A percentile compares a stretch with the other conserved stretches of the same genome.
Conservation (phyloP, 2,888 invertebrate genomes). For the Scelioninae gen. 2 region DNA sequence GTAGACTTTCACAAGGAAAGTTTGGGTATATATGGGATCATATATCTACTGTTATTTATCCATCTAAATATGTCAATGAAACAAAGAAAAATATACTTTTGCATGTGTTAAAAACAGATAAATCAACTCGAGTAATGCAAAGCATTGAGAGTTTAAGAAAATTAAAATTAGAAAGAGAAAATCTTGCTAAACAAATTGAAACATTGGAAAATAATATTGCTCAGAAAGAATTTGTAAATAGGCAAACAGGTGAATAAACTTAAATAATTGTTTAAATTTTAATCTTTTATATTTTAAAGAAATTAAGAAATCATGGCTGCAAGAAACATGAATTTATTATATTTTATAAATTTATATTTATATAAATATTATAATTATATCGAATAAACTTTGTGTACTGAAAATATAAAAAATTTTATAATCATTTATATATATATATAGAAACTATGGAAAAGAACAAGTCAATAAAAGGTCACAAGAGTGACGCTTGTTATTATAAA, state of each 20-base stretch:
- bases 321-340: too few relatives aligned
- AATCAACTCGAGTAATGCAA: slow-evolving; percentile 60
- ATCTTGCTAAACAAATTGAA: slow-evolving; percentile 62
- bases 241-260: slow-evolving; percentile 65
- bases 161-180: slow-evolving; percentile 60
- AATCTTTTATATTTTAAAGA: too few relatives aligned
- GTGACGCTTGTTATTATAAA: too few relatives aligned
- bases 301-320: too few relatives aligned
- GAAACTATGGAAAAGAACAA: too few relatives aligned
- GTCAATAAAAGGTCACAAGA: too few relatives aligned
- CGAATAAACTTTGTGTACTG: too few relatives aligned
- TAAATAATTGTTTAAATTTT: slow-evolving; percentile 13
- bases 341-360: too few relatives aligned
- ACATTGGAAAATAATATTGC: slow-evolving; percentile 64
- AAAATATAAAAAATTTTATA: too few relatives aligned
- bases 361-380: too few relatives aligned
- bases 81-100: slow-evolving; percentile 67
- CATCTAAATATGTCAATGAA: slow-evolving; percentile 61
- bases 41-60: slow-evolving; percentile 61
- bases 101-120: slow-evolving; percentile 62
- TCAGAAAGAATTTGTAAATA: slow-evolving; percentile 63
- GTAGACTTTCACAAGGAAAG: slow-evolving; percentile 67
- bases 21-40: slow-evolving; percentile 68
- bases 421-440: too few relatives aligned
- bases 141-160: slow-evolving; percentile 60